Conservation (phyloP, 2,113 vertebrate species). For the Harpagus bidentatus region DNA sequence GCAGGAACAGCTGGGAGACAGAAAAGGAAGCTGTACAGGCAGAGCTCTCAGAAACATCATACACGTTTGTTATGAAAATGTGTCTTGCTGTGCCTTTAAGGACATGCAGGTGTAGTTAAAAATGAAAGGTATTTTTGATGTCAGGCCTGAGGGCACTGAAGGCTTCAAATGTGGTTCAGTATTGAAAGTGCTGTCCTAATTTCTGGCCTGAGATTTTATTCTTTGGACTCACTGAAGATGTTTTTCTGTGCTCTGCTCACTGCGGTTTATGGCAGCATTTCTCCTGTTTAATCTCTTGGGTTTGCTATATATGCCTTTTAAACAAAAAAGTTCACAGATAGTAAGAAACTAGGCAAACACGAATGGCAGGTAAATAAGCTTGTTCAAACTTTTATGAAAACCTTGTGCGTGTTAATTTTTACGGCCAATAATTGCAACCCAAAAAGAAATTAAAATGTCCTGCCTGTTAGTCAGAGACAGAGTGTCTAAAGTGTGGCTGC, state of each 20-base stretch:
- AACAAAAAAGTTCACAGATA: not conserved
- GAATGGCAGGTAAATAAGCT: not conserved
- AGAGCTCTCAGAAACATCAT: not conserved
- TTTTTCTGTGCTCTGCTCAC: not conserved
- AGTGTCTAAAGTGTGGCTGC: not conserved
- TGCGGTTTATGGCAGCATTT: not conserved
- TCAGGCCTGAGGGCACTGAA: not conserved
- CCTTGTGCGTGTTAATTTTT: not conserved
- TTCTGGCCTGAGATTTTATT: not conserved
- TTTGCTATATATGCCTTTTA: not conserved
- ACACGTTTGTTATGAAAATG: not conserved
- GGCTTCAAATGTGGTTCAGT: not conserved
- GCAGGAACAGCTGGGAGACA: not conserved
- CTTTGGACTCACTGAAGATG: not conserved
- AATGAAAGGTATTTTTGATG: not conserved
- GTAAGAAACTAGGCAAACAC: not conserved
- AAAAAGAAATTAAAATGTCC: not conserved
- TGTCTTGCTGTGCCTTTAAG: not conserved
- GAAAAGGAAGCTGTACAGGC: not conserved
- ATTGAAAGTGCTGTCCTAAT: not conserved
- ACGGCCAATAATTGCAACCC: not conserved
- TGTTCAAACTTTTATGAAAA: not conserved
- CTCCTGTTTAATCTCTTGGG: not conserved
- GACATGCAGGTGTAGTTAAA: not conserved
- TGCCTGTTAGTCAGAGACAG: not conserved